Conservation (phyloP, 2,888 invertebrate species). For the Caenorhabditis sp. region DNA sequence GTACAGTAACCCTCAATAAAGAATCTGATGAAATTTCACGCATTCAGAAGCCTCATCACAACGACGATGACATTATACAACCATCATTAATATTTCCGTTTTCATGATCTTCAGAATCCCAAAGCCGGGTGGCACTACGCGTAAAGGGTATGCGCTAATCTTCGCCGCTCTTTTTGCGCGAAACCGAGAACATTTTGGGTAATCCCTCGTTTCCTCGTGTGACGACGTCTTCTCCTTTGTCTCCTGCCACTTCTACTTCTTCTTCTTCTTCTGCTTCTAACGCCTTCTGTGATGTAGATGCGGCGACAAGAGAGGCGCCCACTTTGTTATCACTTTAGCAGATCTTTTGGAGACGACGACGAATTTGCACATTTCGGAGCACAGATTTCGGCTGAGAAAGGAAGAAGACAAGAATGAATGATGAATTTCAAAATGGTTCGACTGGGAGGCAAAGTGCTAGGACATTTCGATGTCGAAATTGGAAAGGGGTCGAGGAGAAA, state of each 20-base stretch:
- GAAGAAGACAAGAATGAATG: slow-evolving; percentile 4
- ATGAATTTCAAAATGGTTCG: slow-evolving; percentile 27
- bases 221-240: slow-evolving; percentile 26
- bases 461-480: background rate
- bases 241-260: background rate
- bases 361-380: slow-evolving; percentile 60
- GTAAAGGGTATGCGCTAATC: slow-evolving; percentile 10
- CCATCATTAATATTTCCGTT: background rate
- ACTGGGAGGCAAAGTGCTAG: background rate
- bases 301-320: slow-evolving; percentile 58
- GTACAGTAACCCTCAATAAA: too few relatives aligned
- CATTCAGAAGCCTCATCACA: background rate
- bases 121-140: slow-evolving; percentile 22
- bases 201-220: slow-evolving; percentile 25
- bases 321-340: slow-evolving; percentile 57
- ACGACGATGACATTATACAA: background rate
- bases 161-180: slow-evolving; percentile 19
- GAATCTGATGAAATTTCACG: too few relatives aligned
- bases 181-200: slow-evolving; percentile 31
- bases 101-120: background rate
- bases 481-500: background rate
- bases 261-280: too few relatives aligned
- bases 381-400: slow-evolving; percentile 23
- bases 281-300: slow-evolving; percentile 50
- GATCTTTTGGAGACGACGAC: slow-evolving; percentile 46